These are phyloP conservation scores for Strigops habroptila DNA, from an alignment of 2,113 vertebrate species.

Conservation along the genomic window DNA sequence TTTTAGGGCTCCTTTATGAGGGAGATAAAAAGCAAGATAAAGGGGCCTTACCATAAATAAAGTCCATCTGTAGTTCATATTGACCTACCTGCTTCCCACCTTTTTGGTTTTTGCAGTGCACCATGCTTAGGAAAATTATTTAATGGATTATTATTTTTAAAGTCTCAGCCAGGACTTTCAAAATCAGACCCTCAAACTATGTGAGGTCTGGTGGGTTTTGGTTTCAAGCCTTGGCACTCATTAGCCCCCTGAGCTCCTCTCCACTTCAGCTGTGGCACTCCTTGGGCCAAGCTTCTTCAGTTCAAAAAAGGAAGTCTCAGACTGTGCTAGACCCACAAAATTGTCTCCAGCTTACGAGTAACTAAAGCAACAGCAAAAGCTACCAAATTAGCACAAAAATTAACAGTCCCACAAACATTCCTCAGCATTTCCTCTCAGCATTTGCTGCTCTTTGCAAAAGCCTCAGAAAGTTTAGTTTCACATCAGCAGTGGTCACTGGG, in stretches of 20 bases:
- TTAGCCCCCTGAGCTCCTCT: background rate
- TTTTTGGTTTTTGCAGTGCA: background rate
- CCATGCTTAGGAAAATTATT: background rate
- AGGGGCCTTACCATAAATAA: slow-evolving; percentile 8
- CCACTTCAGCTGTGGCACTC: background rate
- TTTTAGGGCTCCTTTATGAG: slow-evolving; percentile 44
- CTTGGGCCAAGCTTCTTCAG: background rate
- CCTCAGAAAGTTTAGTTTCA: background rate
- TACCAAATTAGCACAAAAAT: background rate
- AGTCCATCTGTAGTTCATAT: background rate
- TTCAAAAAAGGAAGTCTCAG: background rate
- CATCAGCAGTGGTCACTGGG: background rate
- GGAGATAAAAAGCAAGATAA: slow-evolving; percentile 16
- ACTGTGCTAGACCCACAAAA: background rate
- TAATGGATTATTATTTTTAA: background rate
- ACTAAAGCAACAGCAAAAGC: background rate
- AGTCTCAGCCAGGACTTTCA: background rate
- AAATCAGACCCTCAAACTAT: background rate
- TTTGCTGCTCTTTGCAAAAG: background rate
- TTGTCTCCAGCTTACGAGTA: background rate
- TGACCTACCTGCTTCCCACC: background rate
- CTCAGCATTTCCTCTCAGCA: background rate
- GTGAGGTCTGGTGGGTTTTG: rapidly evolving
- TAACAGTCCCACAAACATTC: background rate
- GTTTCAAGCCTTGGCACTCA: background rate